These are phyloP conservation scores for Caracal caracal DNA, from an alignment of 2,113 vertebrate genomes.

Conservation along the genomic window DNA sequence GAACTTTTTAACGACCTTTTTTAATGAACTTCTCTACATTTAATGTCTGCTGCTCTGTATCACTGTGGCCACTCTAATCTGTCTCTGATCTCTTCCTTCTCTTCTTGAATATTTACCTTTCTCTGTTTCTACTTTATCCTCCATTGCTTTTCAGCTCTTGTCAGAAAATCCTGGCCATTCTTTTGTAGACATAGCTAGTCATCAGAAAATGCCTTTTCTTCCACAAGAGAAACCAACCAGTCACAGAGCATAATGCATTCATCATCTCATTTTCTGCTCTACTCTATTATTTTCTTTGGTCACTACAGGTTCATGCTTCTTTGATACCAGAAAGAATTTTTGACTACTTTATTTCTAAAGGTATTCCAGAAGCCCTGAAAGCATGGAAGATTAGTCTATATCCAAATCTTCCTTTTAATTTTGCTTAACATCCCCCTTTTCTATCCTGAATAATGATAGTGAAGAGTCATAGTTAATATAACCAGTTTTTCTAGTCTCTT, in stretches of 20 bases:
- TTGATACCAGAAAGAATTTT: neutral
- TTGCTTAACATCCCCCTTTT: neutral
- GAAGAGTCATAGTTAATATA: neutral
- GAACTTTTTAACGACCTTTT: neutral
- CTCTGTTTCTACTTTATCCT: neutral
- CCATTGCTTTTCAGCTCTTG: neutral
- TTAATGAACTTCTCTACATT: neutral
- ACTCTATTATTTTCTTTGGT: neutral
- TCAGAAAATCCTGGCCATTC: neutral
- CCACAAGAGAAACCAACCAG: neutral
- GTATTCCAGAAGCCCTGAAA: neutral
- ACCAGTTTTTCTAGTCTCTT: neutral
- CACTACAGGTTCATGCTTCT: neutral
- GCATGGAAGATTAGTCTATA: neutral
- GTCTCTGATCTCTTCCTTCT: neutral
- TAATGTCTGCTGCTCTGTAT: neutral
- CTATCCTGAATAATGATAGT: neutral
- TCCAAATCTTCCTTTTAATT: neutral
- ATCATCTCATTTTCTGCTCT: neutral
- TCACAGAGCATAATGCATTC: neutral
- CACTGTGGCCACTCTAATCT: neutral
- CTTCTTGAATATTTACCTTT: neutral
- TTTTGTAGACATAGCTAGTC: neutral
- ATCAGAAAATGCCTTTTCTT: neutral
- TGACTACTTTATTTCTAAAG: conserved; percentile 12